A percentile compares a stretch with the other conserved stretches of the same genome.
phyloP scores from a whole-genome alignment of 2,113 vertebrate genomes.

The Macquaria ambigua region DNA sequence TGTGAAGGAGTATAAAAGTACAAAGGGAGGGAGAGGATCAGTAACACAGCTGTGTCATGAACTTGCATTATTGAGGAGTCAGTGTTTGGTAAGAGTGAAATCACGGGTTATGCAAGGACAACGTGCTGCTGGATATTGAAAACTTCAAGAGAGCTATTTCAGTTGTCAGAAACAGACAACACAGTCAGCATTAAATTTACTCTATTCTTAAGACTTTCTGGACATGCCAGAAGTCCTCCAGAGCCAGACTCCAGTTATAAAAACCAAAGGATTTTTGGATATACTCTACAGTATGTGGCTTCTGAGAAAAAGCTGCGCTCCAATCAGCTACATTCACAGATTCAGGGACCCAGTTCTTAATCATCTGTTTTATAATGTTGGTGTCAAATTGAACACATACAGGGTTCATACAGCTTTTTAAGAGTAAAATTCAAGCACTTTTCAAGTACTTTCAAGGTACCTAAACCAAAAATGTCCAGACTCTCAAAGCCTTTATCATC shows the following conservation, averaged over 20 bases:
- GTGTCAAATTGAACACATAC: background rate
- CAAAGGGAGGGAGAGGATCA: constrained; percentile 19
- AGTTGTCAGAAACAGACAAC: constrained; percentile 23
- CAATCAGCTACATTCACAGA: constrained; percentile 9
- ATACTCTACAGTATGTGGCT: background rate
- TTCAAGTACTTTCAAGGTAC: too few relatives aligned
- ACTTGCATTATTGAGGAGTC: constrained; percentile 32
- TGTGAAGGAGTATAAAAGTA: constrained; percentile 9
- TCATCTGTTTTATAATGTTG: background rate
- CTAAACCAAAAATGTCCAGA: too few relatives aligned
- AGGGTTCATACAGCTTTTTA: too few relatives aligned
- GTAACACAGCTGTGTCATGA: constrained; percentile 35
- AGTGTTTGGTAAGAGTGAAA: constrained; percentile 36
- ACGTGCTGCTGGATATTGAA: constrained; percentile 16
- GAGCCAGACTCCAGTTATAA: constrained; percentile 34
- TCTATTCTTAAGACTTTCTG: constrained; percentile 33
- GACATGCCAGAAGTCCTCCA: constrained; percentile 9
- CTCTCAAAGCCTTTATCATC: too few relatives aligned
- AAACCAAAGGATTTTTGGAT: constrained; percentile 29
- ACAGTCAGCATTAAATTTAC: constrained; percentile 10
- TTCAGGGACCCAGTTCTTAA: background rate
- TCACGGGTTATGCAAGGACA: constrained; percentile 48
- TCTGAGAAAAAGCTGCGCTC: background rate
- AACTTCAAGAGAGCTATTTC: constrained; percentile 17
- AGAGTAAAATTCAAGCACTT: too few relatives aligned